Base-by-base conservation (phyloP, 2,888 invertebrate genomes). In the Ormyrus labotus region DNA sequence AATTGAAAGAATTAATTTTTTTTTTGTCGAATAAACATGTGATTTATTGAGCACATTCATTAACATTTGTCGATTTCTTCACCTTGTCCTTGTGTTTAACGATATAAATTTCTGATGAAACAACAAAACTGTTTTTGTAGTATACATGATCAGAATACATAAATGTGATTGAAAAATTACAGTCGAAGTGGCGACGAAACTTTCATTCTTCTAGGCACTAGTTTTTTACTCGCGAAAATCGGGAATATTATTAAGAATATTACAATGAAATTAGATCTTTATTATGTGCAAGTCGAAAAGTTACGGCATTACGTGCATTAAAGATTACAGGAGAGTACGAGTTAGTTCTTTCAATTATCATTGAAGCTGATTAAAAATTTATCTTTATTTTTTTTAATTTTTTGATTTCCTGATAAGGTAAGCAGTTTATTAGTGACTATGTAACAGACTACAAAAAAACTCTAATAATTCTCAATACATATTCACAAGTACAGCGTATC, bases 171-270 rank as follows among this genome's bases (percentile, higher is more conserved):
- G 58, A 50, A 71, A 70, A 71, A 78, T 78, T 71, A 78, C 64
- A 78, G 11, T 64, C 58, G 50, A 51, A 45, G 48, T 45, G 57
- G 57, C 70, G 69, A 78, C 58, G 65, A 78, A 78, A 78, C 71
- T 71, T 76, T 65, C 71, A 63, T 78, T 71, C 57, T 64, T 78
- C 77, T 71, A 78, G 77, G 77, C 77, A 78, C 77, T 78, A 78
- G 70, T 70, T 78, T 69, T 70, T 47, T 50, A 68, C 60, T 61
- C 47, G 69, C 63, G 61, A 76, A 74, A 63, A 57, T 13, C 5
- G 60, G 61, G 8, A 61, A 51, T 58, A 67, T 74, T 5, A n/a
- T 50, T 48, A 11, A 74, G 57, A 67, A 67, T 51, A 76, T 76
- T 58, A 69, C 68, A 69, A 76, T 68, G 68, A 76, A 63, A 69